Conservation (phyloP, 1,140 invertebrate genomes). For the Nixonia krombeini region DNA sequence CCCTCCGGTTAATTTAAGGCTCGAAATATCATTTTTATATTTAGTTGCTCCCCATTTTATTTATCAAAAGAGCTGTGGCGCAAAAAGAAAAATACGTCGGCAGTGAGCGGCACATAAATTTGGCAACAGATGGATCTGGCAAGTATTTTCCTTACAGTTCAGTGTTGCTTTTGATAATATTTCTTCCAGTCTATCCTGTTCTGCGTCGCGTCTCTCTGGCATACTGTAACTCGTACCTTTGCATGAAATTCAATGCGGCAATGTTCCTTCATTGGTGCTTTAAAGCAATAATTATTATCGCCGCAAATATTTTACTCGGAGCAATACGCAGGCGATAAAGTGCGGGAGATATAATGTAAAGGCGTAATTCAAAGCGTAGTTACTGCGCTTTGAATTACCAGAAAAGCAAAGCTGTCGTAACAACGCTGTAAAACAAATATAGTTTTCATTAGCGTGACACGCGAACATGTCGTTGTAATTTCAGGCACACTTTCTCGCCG, state of each 20-base stretch:
- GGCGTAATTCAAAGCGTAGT: too few relatives aligned
- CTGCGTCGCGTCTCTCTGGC: slow-evolving; percentile 23
- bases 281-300: too few relatives aligned
- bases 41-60: too few relatives aligned
- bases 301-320: too few relatives aligned
- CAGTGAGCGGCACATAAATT: slow-evolving; percentile 36
- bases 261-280: too few relatives aligned
- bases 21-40: too few relatives aligned
- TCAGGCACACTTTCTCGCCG: slow-evolving; percentile 9
- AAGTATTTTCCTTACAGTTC: slow-evolving; percentile 33
- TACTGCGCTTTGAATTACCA: too few relatives aligned
- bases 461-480: neutral
- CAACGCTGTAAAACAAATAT: neutral
- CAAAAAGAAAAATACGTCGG: slow-evolving; percentile 6
- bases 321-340: too few relatives aligned
- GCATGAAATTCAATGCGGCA: neutral
- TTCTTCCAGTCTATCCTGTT: slow-evolving; percentile 20
- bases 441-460: neutral
- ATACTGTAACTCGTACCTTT: slow-evolving; percentile 11
- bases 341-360: too few relatives aligned
- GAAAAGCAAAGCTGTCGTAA: too few relatives aligned
- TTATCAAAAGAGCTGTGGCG: too few relatives aligned
- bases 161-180: slow-evolving; percentile 26
- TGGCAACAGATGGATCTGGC: slow-evolving; percentile 46
- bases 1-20: too few relatives aligned